These are phyloP conservation scores for Ariolimax columbianus DNA, from an alignment of 2,888 invertebrate species.

Conservation along the genomic window DNA sequence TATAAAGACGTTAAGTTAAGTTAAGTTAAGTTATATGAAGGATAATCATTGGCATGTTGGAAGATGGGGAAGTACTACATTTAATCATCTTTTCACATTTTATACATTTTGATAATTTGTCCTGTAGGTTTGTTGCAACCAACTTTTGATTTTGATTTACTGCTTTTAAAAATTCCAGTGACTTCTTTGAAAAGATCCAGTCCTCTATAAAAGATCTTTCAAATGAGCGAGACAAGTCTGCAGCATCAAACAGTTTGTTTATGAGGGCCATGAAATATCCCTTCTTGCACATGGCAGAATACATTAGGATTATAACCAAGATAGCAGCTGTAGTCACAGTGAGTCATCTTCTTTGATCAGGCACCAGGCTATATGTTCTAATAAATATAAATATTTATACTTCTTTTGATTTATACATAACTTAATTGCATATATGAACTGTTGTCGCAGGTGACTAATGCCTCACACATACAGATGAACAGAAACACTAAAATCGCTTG, in stretches of 20 bases:
- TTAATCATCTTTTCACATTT: neutral
- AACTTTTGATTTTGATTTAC: neutral
- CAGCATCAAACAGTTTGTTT: slow-evolving; percentile 56
- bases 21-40: too few species aligned
- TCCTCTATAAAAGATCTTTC: slow-evolving; percentile 58
- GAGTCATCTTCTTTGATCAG: neutral
- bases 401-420: too few species aligned
- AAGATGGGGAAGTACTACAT: neutral
- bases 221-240: slow-evolving; percentile 49
- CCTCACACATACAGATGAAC: too few species aligned
- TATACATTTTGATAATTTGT: neutral
- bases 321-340: slow-evolving; percentile 58
- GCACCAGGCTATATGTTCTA: too few species aligned
- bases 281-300: slow-evolving; percentile 71
- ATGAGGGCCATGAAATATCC: slow-evolving; percentile 73
- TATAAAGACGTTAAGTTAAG: too few species aligned
- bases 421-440: too few species aligned
- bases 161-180: slow-evolving; percentile 55
- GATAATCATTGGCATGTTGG: too few species aligned
- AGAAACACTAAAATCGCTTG: too few species aligned
- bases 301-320: slow-evolving; percentile 66
- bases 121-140: neutral
- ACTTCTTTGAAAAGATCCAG: slow-evolving; percentile 70
- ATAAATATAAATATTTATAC: too few species aligned
- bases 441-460: too few species aligned